These are phyloP conservation scores for Dascyllus trimaculatus DNA, from an alignment of 2,113 vertebrate species.

Conservation along the genomic window DNA sequence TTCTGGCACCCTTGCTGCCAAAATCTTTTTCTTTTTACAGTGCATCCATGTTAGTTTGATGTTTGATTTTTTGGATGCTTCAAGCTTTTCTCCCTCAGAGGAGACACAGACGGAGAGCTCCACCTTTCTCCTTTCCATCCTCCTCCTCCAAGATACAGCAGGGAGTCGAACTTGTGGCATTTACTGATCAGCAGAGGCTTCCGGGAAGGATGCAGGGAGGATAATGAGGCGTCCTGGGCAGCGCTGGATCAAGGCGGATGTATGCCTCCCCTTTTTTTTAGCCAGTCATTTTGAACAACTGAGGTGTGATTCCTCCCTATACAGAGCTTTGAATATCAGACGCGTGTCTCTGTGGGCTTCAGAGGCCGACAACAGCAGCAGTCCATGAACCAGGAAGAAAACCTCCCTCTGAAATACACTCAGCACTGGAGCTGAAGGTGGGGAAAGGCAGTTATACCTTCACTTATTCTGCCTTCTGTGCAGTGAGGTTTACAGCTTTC, in stretches of 20 bases:
- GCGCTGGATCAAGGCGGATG: conserved; percentile 55
- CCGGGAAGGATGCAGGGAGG: conserved; percentile 59
- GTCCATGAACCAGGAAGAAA: background rate
- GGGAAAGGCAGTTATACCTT: background rate
- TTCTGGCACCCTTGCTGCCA: too few relatives aligned
- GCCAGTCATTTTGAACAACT: conserved; percentile 3
- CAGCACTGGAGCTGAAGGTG: background rate
- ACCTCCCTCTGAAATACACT: background rate
- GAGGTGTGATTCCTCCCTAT: conserved; percentile 19
- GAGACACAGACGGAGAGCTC: background rate
- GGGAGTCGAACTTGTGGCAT: conserved; percentile 69
- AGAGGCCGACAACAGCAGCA: conserved; percentile 18
- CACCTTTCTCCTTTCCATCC: conserved; percentile 4
- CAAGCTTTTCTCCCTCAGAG: too few relatives aligned
- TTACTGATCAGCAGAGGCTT: conserved; percentile 71
- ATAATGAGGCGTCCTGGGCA: conserved; percentile 72
- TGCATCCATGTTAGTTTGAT: too few relatives aligned
- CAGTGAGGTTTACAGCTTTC: too few relatives aligned
- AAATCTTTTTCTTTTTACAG: too few relatives aligned
- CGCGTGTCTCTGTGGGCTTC: conserved; percentile 11
- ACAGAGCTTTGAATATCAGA: conserved; percentile 21
- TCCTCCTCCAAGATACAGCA: conserved; percentile 50
- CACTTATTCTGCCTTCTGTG: background rate
- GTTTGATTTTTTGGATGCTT: too few relatives aligned
- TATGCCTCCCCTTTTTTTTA: conserved; percentile 14